A percentile compares a stretch with the other conserved stretches of the same genome.
Conservation (phyloP, 2,888 invertebrate species). For the Cataglyphis altisquamis region DNA sequence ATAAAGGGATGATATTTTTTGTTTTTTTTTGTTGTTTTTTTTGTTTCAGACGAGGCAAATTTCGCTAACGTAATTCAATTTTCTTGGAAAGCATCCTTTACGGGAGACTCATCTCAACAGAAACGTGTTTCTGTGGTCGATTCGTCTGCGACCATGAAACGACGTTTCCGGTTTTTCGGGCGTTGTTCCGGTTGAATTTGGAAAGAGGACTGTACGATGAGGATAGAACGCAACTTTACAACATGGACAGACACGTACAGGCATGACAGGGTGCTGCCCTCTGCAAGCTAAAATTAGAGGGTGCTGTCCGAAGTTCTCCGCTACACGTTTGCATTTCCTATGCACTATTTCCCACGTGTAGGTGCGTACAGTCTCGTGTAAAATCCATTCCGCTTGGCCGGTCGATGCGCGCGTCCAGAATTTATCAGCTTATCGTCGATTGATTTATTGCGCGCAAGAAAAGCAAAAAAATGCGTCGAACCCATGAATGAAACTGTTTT, state of each 20-base stretch:
- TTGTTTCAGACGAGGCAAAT: background rate
- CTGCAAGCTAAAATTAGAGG: constrained; percentile 82
- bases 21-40: constrained; percentile 10
- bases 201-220: constrained; percentile 74
- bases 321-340: constrained; percentile 82
- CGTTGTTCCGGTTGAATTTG: constrained; percentile 76
- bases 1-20: background rate
- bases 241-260: constrained; percentile 76
- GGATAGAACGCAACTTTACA: constrained; percentile 78
- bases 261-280: constrained; percentile 81
- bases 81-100: background rate
- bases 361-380: constrained; percentile 75
- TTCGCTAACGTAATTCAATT: background rate
- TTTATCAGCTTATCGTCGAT: constrained; percentile 68
- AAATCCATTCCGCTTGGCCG: constrained; percentile 51
- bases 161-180: constrained; percentile 58
- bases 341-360: constrained; percentile 81
- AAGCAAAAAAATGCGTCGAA: constrained; percentile 68
- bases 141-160: constrained; percentile 37
- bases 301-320: constrained; percentile 81
- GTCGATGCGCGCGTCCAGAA: constrained; percentile 52
- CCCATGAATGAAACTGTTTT: constrained; percentile 72
- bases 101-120: constrained; percentile 6
- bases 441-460: constrained; percentile 59
- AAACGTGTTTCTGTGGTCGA: constrained; percentile 53